These are phyloP conservation scores for Bufo bufo DNA, from an alignment of 2,113 vertebrate species.

Conservation along the genomic window DNA sequence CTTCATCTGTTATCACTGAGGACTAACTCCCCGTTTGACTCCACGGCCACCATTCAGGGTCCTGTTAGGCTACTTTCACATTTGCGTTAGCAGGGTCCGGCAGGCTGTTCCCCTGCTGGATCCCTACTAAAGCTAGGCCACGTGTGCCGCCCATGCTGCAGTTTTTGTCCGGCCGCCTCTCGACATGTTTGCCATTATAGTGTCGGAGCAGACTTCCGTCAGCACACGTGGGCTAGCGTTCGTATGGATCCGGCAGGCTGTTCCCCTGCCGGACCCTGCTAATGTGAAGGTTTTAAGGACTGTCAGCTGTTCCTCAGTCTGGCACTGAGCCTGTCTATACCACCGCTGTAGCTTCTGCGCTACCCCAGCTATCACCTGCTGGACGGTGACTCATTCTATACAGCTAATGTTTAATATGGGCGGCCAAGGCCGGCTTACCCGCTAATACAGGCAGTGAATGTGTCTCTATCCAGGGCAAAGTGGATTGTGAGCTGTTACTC, in stretches of 20 bases:
- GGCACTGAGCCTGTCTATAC: background rate
- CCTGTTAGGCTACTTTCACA: background rate
- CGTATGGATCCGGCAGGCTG: too few species aligned
- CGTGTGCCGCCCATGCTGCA: too few species aligned
- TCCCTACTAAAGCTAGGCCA: too few species aligned
- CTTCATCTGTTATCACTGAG: too few species aligned
- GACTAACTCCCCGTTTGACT: too few species aligned
- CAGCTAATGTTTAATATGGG: background rate
- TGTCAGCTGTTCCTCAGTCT: background rate
- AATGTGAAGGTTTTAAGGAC: background rate
- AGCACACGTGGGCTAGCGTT: too few species aligned
- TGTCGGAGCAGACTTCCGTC: too few species aligned
- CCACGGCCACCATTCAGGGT: background rate
- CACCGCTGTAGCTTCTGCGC: background rate
- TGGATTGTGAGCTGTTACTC: background rate
- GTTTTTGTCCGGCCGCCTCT: too few species aligned
- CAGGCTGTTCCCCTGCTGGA: too few species aligned
- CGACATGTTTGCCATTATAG: too few species aligned
- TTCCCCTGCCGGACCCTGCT: too few species aligned
- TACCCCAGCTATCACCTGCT: background rate
- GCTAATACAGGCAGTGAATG: background rate
- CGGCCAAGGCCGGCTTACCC: background rate
- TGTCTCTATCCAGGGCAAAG: constrained; percentile 1
- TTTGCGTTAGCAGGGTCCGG: too few species aligned
- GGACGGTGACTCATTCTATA: background rate